phyloP scores from a whole-genome alignment of 2,113 vertebrate genomes.

The Microtus richardsoni region DNA sequence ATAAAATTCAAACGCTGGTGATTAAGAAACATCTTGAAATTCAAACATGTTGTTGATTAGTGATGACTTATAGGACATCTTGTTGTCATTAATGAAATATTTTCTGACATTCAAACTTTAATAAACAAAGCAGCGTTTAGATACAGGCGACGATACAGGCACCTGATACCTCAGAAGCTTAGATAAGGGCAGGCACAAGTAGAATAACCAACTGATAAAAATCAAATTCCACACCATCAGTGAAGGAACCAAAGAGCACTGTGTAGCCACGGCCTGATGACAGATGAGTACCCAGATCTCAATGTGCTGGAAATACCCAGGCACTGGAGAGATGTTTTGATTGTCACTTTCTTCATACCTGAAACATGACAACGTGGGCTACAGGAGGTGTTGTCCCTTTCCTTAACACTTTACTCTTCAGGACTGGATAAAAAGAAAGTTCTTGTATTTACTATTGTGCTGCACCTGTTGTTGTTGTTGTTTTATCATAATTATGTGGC shows the following conservation, averaged over 20 bases:
- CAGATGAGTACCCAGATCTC: conserved; percentile 66
- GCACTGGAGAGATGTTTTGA: conserved; percentile 35
- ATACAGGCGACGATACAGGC: conserved; percentile 11
- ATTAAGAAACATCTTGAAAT: conserved; percentile 64
- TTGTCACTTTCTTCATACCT: conserved; percentile 59
- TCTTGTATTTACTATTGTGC: not conserved
- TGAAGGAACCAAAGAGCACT: conserved; percentile 49
- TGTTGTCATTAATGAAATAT: conserved; percentile 77
- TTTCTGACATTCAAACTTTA: conserved; percentile 73
- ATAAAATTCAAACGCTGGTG: conserved; percentile 47
- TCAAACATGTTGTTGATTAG: conserved; percentile 62
- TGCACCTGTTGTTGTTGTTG: not conserved
- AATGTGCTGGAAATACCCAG: conserved; percentile 60
- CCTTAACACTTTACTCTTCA: not conserved
- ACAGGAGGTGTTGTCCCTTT: conserved; percentile 31
- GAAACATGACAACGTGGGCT: conserved; percentile 35
- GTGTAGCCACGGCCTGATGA: conserved; percentile 51
- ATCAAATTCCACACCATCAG: conserved; percentile 69
- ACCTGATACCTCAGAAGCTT: conserved; percentile 63
- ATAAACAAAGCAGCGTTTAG: conserved; percentile 67
- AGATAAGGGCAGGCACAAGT: conserved; percentile 60
- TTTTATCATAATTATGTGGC: not conserved
- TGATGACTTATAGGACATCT: conserved; percentile 59
- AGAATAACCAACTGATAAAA: conserved; percentile 73
- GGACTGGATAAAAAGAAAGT: conserved; percentile 1